Conservation (phyloP, 1,140 invertebrate genomes). For the Pogonus chalceus region DNA sequence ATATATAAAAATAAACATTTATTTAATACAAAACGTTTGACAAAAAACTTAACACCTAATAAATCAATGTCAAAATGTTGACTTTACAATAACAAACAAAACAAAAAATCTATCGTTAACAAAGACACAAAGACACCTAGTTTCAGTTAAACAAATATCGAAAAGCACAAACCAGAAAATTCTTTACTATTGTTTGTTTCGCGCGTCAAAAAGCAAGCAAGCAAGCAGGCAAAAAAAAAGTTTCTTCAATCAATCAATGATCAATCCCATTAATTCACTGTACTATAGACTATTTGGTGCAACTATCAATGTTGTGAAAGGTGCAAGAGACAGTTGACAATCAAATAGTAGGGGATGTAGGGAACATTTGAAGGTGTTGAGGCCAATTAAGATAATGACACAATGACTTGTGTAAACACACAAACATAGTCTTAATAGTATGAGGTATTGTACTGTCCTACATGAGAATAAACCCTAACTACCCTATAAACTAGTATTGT, state of each 20-base stretch:
- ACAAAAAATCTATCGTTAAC: neutral
- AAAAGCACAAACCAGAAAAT: neutral
- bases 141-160: neutral
- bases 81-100: constrained; percentile 4
- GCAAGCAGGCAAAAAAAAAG: too few species aligned
- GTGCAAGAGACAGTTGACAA: neutral
- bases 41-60: too few species aligned
- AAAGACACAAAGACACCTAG: neutral
- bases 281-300: too few species aligned
- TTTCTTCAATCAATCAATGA: constrained; percentile 3
- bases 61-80: constrained; percentile 2
- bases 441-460: neutral
- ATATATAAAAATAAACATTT: too few species aligned
- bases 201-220: too few species aligned
- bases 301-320: neutral
- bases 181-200: neutral
- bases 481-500: too few species aligned
- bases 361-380: constrained; percentile 7
- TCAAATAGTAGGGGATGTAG: neutral
- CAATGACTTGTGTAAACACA: constrained; percentile 12
- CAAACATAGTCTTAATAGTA: neutral
- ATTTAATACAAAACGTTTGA: too few species aligned
- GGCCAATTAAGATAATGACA: constrained; percentile 17
- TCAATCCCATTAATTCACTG: constrained; percentile 1
- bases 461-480: too few species aligned